Percentiles rank a stretch among this genome's conserved stretches.
phyloP scores from a whole-genome alignment of 2,888 invertebrate genomes.

The Stenotaenia linearis region DNA sequence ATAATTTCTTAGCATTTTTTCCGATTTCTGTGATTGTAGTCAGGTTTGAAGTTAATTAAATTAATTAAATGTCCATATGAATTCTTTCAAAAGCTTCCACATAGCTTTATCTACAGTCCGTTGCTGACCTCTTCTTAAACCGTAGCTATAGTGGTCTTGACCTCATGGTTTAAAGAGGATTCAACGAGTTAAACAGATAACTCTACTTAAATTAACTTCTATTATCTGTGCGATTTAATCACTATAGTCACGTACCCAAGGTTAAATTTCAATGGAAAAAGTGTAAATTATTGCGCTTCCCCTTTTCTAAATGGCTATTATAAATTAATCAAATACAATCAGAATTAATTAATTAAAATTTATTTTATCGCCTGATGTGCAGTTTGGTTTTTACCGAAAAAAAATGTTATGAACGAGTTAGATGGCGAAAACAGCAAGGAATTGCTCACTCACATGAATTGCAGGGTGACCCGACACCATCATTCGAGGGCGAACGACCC shows the following conservation, averaged over 20 bases:
- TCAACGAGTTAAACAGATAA: slow-evolving; percentile 31
- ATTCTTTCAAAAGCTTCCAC: neutral
- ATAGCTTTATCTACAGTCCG: slow-evolving; percentile 5
- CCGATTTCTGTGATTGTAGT: neutral
- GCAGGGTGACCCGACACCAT: slow-evolving; percentile 27
- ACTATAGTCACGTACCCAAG: neutral
- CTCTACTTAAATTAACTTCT: slow-evolving; percentile 26
- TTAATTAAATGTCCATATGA: slow-evolving; percentile 2
- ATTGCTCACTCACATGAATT: slow-evolving; percentile 24
- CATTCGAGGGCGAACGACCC: slow-evolving; percentile 26
- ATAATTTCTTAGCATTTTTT: neutral
- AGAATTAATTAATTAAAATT: neutral
- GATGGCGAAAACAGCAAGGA: slow-evolving; percentile 5
- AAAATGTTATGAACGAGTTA: neutral
- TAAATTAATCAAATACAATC: neutral
- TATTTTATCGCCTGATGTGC: neutral
- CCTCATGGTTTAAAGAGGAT: slow-evolving; percentile 29
- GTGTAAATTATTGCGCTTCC: neutral
- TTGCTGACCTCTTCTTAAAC: slow-evolving; percentile 17
- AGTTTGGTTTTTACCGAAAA: neutral
- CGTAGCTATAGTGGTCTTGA: slow-evolving; percentile 20
- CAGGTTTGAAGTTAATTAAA: neutral
- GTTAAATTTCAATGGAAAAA: neutral
- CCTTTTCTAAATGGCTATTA: neutral
- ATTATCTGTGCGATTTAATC: slow-evolving; percentile 30